Evolutionary conservation across 1,140 invertebrate genomes (phyloP).

Genomic region (Rhagoletis zephyria): DNA sequence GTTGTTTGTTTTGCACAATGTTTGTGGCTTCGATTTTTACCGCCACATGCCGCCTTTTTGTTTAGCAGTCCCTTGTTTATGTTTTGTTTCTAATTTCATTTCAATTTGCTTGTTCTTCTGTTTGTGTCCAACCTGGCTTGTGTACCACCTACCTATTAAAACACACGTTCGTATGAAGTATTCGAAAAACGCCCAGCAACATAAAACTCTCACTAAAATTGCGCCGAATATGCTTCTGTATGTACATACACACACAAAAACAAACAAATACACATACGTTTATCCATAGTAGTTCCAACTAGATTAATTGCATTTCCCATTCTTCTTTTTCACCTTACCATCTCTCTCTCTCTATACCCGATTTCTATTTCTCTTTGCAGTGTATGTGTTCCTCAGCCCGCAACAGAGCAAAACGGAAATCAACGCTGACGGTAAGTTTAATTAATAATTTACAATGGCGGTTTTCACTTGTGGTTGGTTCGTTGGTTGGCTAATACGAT

Average conservation of each 20-base stretch:
- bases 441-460: constrained; percentile 68
- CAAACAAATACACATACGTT: not conserved
- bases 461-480: constrained; percentile 36
- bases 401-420: constrained; percentile 64
- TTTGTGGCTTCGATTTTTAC: constrained; percentile 14
- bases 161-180: no score
- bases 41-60: not conserved
- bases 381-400: constrained; percentile 65
- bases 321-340: constrained; percentile 18
- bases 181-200: not conserved
- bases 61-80: not conserved
- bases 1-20: not conserved
- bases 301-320: constrained; percentile 61
- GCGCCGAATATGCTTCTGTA: not conserved
- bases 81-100: constrained; percentile 32
- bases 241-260: not conserved
- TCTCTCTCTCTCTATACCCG: not conserved
- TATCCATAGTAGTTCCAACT: constrained; percentile 50
- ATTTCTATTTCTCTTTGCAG: constrained; percentile 60
- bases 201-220: not conserved
- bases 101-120: constrained; percentile 8
- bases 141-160: not conserved
- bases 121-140: constrained; percentile 13
- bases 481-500: not conserved
- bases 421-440: constrained; percentile 72